These are phyloP conservation scores for Caenorhabditis brenneri DNA, from an alignment of 1,140 invertebrate species.

Conservation along the genomic window DNA sequence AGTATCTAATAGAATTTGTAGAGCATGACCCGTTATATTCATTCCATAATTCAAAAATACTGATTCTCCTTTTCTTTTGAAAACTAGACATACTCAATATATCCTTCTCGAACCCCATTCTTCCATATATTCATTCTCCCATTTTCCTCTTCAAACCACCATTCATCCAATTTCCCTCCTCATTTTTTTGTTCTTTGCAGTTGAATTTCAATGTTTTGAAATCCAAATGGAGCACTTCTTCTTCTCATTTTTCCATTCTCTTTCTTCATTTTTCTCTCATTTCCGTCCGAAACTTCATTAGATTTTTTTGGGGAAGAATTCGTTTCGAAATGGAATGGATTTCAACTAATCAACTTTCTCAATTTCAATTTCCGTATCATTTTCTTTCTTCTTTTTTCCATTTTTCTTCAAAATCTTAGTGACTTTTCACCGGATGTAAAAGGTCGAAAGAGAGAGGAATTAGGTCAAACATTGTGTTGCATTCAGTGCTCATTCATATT, in stretches of 20 bases:
- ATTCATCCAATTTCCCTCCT: background rate
- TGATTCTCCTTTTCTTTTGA: too few species aligned
- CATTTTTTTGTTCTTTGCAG: background rate
- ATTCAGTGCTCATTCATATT: background rate
- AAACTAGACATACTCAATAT: too few species aligned
- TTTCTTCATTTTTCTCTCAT: background rate
- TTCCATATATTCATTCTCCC: background rate
- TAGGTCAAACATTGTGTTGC: background rate
- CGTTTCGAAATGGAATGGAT: background rate
- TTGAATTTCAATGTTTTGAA: background rate
- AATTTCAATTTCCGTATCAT: background rate
- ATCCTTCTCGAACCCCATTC: too few species aligned
- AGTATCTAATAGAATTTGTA: too few species aligned
- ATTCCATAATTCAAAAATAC: too few species aligned
- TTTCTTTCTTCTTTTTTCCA: background rate
- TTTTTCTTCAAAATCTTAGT: background rate
- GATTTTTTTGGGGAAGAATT: background rate
- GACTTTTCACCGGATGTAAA: background rate
- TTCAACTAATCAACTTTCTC: conserved; percentile 8
- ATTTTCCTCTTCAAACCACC: background rate
- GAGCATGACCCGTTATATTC: too few species aligned
- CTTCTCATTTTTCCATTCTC: background rate
- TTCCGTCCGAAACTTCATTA: background rate
- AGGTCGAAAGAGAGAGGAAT: too few species aligned
- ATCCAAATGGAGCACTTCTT: background rate